Conservation (phyloP, 53 echinoderm and acorn worm species). For the Patiria pectinifera region DNA sequence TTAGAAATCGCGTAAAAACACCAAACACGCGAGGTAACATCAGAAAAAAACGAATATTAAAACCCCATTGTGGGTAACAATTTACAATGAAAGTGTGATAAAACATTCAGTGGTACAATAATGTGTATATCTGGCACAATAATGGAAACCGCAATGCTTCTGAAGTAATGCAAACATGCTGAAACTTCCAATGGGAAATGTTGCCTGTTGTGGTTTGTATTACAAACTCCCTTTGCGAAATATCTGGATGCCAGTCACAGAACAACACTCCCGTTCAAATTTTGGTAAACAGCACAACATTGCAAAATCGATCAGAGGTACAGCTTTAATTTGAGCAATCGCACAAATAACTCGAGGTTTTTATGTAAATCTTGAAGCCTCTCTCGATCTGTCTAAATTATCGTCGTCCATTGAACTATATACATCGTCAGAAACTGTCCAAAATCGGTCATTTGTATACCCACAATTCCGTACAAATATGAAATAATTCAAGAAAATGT, state of each 20-base stretch:
- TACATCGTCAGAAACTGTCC: conserved; percentile 22
- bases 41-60: conserved; percentile 28
- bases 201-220: neutral
- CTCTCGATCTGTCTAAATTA: neutral
- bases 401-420: neutral
- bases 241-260: too few species aligned
- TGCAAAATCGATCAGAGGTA: neutral
- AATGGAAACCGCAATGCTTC: neutral
- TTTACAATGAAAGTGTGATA: conserved; percentile 51
- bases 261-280: neutral
- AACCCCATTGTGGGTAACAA: conserved; percentile 37
- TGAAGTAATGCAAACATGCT: neutral
- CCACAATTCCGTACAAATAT: neutral
- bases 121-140: conserved; percentile 9
- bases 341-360: neutral
- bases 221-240: neutral
- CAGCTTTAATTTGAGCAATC: neutral
- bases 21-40: conserved; percentile 58
- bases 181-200: neutral
- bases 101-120: conserved; percentile 14
- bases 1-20: conserved; percentile 59
- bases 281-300: neutral
- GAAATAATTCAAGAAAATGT: too few species aligned
- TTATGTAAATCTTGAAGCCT: neutral
- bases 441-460: neutral